phyloP scores from a whole-genome alignment of 2,113 vertebrate genomes.

The Eolophus roseicapilla region DNA sequence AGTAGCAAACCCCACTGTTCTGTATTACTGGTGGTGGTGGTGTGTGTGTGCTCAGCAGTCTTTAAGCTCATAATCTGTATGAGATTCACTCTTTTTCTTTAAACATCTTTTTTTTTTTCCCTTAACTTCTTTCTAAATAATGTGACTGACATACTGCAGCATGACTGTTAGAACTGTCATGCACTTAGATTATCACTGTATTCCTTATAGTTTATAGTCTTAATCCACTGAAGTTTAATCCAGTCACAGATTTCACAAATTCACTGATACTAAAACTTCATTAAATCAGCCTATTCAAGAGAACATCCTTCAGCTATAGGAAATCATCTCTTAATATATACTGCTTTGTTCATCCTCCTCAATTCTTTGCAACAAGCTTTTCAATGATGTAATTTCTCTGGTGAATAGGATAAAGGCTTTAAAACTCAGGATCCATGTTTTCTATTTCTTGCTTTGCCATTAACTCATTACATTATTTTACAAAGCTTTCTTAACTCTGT shows the following conservation, averaged over 20 bases:
- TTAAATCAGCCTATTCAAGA: background rate
- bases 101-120: background rate
- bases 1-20: background rate
- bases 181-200: background rate
- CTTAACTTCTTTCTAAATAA: background rate
- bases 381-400: background rate
- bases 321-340: background rate
- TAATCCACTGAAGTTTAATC: background rate
- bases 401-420: background rate
- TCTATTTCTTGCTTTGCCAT: background rate
- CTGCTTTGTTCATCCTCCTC: background rate
- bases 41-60: accelerated
- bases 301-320: background rate
- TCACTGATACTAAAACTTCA: background rate
- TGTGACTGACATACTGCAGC: background rate
- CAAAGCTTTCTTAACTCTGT: background rate
- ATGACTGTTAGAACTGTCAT: background rate
- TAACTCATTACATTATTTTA: background rate
- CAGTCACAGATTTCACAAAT: background rate
- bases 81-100: background rate
- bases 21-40: background rate
- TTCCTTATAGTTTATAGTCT: background rate
- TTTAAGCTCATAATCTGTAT: background rate
- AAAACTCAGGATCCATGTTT: background rate
- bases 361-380: background rate